Evolutionary conservation across 2,888 invertebrate genomes (phyloP).

Genomic region (Diadromus collaris): DNA sequence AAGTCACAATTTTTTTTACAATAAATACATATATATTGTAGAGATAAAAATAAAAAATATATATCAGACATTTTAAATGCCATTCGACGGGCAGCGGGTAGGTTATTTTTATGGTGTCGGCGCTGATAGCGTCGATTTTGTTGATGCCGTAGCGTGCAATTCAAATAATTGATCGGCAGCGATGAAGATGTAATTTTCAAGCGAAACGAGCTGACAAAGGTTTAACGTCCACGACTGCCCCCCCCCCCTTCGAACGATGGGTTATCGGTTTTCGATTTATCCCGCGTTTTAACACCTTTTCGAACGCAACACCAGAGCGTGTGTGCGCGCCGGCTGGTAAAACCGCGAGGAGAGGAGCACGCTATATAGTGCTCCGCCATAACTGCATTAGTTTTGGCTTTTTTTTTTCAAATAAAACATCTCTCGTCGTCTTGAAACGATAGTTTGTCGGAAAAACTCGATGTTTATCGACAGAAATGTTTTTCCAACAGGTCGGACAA

Average conservation of each 20-base stretch:
- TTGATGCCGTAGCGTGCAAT: slow-evolving; percentile 20
- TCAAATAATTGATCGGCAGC: slow-evolving; percentile 37
- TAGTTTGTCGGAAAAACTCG: background rate
- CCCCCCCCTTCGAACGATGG: slow-evolving; percentile 39
- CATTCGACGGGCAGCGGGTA: background rate
- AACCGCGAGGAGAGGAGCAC: slow-evolving; percentile 20
- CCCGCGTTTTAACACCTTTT: slow-evolving; percentile 60
- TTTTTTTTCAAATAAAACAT: background rate
- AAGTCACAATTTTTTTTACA: too few relatives aligned
- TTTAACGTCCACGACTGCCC: slow-evolving; percentile 21
- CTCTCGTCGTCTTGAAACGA: background rate
- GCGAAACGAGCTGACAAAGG: slow-evolving; percentile 34
- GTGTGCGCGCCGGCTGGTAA: slow-evolving; percentile 6
- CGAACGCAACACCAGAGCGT: slow-evolving; percentile 17
- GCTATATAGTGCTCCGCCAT: slow-evolving; percentile 27
- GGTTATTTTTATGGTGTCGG: background rate
- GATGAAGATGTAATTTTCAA: slow-evolving; percentile 49
- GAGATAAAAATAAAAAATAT: background rate
- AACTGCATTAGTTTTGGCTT: slow-evolving; percentile 34
- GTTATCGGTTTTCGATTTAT: slow-evolving; percentile 71
- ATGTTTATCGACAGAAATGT: background rate
- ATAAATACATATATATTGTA: background rate
- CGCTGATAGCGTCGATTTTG: background rate
- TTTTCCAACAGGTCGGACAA: background rate
- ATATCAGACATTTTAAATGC: background rate